A percentile compares a stretch with the other conserved stretches of the same genome.
These are phyloP conservation scores for Drosophila punjabiensis DNA, from an alignment of 1,140 invertebrate species.

Conservation along the genomic window DNA sequence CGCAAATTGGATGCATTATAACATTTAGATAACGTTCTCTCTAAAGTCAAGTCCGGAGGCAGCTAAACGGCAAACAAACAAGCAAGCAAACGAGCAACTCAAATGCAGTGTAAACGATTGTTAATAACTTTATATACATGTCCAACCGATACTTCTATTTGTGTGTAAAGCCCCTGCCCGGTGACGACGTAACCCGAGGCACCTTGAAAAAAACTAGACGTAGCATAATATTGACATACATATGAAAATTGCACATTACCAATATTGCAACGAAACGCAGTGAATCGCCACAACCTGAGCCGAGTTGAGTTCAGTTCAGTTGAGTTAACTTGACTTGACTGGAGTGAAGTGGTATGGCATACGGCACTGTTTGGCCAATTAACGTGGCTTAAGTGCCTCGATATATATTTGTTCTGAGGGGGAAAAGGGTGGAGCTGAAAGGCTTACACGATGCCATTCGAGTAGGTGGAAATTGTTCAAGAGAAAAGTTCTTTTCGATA, in stretches of 20 bases:
- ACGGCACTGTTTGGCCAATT: slow-evolving; percentile 39
- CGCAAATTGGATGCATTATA: slow-evolving; percentile 67
- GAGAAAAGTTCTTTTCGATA: neutral
- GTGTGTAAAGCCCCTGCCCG: slow-evolving; percentile 33
- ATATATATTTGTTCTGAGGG: slow-evolving; percentile 7
- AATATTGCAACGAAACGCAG: slow-evolving; percentile 42
- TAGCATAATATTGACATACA: slow-evolving; percentile 76
- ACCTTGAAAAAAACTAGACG: slow-evolving; percentile 69
- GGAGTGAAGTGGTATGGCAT: slow-evolving; percentile 21
- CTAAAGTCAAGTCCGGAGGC: slow-evolving; percentile 22
- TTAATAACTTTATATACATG: slow-evolving; percentile 66
- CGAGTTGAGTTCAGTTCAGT: slow-evolving; percentile 2
- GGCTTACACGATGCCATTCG: neutral
- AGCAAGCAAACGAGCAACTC: slow-evolving; percentile 25
- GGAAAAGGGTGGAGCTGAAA: neutral
- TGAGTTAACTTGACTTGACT: neutral
- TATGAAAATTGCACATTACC: slow-evolving; percentile 65
- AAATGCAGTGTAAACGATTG: slow-evolving; percentile 53
- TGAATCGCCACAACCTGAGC: slow-evolving; percentile 22
- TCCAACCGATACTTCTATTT: slow-evolving; percentile 21
- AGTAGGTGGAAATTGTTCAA: slow-evolving; percentile 11
- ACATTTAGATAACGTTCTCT: slow-evolving; percentile 51
- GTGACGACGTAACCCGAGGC: slow-evolving; percentile 53
- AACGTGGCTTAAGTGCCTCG: slow-evolving; percentile 35
- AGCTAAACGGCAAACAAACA: slow-evolving; percentile 37